Evolutionary conservation across 2,888 invertebrate genomes (phyloP).

Genomic region (Volucella inflata): DNA sequence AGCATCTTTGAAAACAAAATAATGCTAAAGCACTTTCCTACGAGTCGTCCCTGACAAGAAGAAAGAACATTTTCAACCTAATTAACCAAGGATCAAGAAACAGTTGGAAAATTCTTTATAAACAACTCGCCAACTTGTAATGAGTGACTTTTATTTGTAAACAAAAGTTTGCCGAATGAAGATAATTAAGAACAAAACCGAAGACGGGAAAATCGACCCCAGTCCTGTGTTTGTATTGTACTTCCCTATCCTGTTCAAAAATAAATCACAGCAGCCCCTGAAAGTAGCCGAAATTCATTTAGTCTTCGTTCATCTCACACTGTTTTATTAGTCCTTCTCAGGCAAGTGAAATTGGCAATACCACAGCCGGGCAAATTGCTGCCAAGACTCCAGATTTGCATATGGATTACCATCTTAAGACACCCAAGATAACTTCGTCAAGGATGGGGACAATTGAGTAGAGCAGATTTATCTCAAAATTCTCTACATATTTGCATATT

Average conservation of each 20-base stretch:
- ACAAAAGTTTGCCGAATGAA: conserved; percentile 27
- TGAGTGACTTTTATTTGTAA: conserved; percentile 29
- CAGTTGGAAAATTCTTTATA: neutral
- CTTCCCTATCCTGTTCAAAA: neutral
- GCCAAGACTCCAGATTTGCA: conserved; percentile 47
- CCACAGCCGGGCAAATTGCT: conserved; percentile 41
- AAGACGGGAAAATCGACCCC: neutral
- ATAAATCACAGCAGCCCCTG: conserved; percentile 36
- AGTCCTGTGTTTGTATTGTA: neutral
- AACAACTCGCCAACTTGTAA: conserved; percentile 23
- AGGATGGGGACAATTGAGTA: conserved; percentile 16
- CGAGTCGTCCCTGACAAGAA: too few species aligned
- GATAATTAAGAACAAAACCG: conserved; percentile 22
- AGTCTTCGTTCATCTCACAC: conserved; percentile 38
- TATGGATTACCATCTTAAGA: conserved; percentile 49
- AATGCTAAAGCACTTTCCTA: too few species aligned
- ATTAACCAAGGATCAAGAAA: conserved; percentile 6
- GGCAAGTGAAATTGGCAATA: conserved; percentile 42
- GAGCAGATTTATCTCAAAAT: conserved; percentile 33
- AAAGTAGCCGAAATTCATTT: conserved; percentile 32
- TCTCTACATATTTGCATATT: conserved; percentile 45
- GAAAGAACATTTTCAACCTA: neutral
- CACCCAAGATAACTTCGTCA: conserved; percentile 26
- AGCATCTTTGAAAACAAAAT: too few species aligned
- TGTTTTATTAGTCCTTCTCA: neutral